Evolutionary conservation across 2,797 vertebrate genomes (phyloP).

Genomic region (Coendou prehensilis): DNA sequence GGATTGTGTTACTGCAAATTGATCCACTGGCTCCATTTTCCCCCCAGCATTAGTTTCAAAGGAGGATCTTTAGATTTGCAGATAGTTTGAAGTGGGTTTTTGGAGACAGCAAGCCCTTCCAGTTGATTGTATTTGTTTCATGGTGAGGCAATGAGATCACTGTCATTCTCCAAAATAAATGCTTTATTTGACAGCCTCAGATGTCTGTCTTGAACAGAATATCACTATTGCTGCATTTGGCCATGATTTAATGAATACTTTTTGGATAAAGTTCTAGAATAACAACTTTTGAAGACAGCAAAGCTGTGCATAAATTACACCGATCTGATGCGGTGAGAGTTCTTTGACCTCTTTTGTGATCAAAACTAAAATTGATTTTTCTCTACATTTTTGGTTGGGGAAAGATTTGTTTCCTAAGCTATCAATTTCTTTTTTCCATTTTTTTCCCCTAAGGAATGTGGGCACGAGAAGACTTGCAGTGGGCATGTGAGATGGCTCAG

Average conservation of each 20-base stretch:
- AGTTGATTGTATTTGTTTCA: slow-evolving; percentile 37
- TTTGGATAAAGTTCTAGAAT: slow-evolving; percentile 79
- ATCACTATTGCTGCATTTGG: slow-evolving; percentile 28
- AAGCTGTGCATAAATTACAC: slow-evolving; percentile 9
- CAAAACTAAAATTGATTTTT: slow-evolving; percentile 80
- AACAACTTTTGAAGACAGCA: slow-evolving; percentile 69
- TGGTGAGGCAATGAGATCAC: not conserved
- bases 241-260: slow-evolving; percentile 65
- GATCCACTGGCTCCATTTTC: not conserved
- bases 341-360: slow-evolving; percentile 70
- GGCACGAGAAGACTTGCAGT: slow-evolving; percentile 61
- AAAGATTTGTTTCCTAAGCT: slow-evolving; percentile 55
- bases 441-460: slow-evolving; percentile 54
- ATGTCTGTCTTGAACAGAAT: slow-evolving; percentile 19
- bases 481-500: too few relatives aligned
- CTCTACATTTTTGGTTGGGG: slow-evolving; percentile 41
- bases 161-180: slow-evolving; percentile 49
- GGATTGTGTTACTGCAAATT: slow-evolving; percentile 6
- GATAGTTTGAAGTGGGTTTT: slow-evolving; percentile 50
- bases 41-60: not conserved
- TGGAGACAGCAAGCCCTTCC: not conserved
- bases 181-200: slow-evolving; percentile 53
- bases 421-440: slow-evolving; percentile 19
- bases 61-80: slow-evolving; percentile 47
- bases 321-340: slow-evolving; percentile 61